phyloP scores from a whole-genome alignment of 2,113 vertebrate species.

The Rhinichthys klamathensis region DNA sequence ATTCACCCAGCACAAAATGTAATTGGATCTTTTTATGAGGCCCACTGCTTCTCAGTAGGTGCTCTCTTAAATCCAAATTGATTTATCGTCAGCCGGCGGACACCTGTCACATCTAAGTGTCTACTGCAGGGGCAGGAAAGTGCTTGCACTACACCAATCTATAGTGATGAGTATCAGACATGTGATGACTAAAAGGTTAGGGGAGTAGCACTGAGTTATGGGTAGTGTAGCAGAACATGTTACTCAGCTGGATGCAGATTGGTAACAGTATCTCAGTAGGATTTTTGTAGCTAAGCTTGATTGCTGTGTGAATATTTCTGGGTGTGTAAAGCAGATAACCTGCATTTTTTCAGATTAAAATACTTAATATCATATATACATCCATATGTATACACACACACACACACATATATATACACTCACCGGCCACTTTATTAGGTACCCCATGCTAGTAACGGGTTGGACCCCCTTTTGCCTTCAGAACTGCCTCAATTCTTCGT shows the following conservation, averaged over 20 bases:
- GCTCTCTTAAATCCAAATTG: constrained; percentile 70
- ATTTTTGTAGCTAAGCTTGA: not conserved
- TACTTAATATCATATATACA: too few relatives aligned
- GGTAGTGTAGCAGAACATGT: constrained; percentile 26
- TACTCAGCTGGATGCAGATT: constrained; percentile 42
- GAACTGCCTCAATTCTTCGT: too few relatives aligned
- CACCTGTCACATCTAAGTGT: constrained; percentile 71
- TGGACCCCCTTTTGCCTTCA: too few relatives aligned
- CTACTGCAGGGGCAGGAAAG: constrained; percentile 34
- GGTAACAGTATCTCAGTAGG: constrained; percentile 33
- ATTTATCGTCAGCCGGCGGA: constrained; percentile 66
- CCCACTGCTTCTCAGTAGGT: constrained; percentile 63
- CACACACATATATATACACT: too few relatives aligned
- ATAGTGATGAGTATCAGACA: constrained; percentile 43
- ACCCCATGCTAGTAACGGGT: too few relatives aligned
- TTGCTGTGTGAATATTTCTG: not conserved
- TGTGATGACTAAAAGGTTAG: constrained; percentile 36
- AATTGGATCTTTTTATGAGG: constrained; percentile 71
- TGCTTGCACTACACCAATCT: constrained; percentile 35
- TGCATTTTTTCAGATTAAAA: not conserved
- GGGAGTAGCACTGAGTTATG: constrained; percentile 18
- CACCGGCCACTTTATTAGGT: too few relatives aligned
- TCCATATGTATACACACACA: too few relatives aligned
- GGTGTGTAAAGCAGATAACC: not conserved
- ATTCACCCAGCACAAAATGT: constrained; percentile 65